Evolutionary conservation across 2,113 vertebrate species (phyloP).

Genomic region (Thamnaconus septentrionalis): DNA sequence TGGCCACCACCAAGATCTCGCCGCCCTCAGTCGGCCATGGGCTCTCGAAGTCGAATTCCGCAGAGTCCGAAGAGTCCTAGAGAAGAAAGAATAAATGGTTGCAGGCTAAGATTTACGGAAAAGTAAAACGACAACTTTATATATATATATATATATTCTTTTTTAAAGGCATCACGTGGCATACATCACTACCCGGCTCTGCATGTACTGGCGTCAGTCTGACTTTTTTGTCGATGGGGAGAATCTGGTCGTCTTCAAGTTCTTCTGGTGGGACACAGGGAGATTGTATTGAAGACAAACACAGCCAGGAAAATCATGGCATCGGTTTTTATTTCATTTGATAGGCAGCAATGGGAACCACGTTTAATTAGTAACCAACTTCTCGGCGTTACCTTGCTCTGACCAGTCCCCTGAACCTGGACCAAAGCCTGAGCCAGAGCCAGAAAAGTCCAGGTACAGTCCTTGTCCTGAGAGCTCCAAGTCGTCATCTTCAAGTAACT

Average conservation of each 20-base stretch:
- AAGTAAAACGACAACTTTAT: not conserved
- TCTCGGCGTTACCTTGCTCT: constrained; percentile 35
- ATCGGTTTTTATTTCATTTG: not conserved
- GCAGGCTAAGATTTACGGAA: not conserved
- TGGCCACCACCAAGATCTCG: constrained; percentile 6
- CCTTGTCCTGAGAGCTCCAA: constrained; percentile 75
- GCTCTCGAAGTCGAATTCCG: not conserved
- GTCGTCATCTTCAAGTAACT: constrained; percentile 59
- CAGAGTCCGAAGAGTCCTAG: constrained; percentile 35
- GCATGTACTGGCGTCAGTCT: not conserved
- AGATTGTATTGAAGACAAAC: too few species aligned
- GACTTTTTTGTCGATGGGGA: not conserved
- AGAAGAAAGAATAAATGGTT: constrained; percentile 11
- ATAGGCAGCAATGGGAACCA: too few species aligned
- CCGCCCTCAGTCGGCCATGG: not conserved
- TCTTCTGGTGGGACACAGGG: not conserved
- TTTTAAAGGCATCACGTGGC: not conserved
- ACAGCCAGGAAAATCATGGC: not conserved
- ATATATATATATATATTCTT: too few species aligned
- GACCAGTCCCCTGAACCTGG: constrained; percentile 50
- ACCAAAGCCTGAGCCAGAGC: constrained; percentile 8
- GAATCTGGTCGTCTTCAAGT: not conserved
- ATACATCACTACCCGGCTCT: constrained; percentile 5
- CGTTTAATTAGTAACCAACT: too few species aligned
- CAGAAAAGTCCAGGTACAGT: constrained; percentile 75